Base-by-base conservation (phyloP, 2,888 invertebrate genomes). In the Pollenia angustigena region DNA sequence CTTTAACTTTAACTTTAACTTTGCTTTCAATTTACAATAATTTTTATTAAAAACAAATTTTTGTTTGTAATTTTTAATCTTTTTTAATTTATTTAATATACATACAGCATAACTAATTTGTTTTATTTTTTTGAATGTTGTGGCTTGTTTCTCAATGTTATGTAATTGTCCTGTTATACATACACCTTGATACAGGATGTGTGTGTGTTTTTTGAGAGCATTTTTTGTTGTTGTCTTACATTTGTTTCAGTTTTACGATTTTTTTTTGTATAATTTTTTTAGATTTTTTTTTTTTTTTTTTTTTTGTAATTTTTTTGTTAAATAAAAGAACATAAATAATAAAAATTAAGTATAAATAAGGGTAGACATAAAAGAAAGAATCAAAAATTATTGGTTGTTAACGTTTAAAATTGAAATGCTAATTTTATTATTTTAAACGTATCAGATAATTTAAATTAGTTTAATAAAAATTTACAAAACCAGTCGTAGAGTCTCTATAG, bases 201-300 rank as follows among this genome's bases (percentile, higher is more conserved):
- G 52, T 44, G 1, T 52, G 32, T 32, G 32, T 75, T 46, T 40
- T 60, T 50, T 42, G 56, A 48, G 64, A 76, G 14, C 32, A 58
- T 66, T 66, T 85, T 71, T 80, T 76, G 14, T 48, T 81, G 84
- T 87, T 84, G 76, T 32, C 52, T 64, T 82, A 85, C 80, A 80
- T 71, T 82, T 83, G 71, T 84, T 84, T 68, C 64, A 50, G 48
- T 81, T 83, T 86, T 84, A 52, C 66, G 16, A 75, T 75, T 81
- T 81, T 81, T 74, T 81, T 81, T 58, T 9, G 16, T 66, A 66
- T 23, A 56, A 66, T 68, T 62, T 80, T 72, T 52, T 18, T 32
- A 6, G 32, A 0, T 6, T 32, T 32, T 32, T 32, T 32, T 32
- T n/a, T 48, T 52, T 4, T 18, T 14, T 54, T 52, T 78, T 74